phyloP scores from a whole-genome alignment of 2,797 vertebrate species.

The Cynopterus sphinx region DNA sequence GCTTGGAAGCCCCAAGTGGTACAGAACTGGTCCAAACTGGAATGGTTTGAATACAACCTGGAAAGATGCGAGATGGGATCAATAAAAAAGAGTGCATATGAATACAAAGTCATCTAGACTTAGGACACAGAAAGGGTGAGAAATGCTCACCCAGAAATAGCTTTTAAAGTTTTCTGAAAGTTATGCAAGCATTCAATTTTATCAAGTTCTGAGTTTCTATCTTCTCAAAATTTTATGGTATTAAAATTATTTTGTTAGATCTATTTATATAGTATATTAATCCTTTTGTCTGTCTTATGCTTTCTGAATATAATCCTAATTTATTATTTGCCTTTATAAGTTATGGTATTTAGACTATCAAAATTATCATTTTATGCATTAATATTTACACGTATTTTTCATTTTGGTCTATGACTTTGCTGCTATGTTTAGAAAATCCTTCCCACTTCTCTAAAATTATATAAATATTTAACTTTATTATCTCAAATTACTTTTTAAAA shows the following conservation, averaged over 20 bases:
- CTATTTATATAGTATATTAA: neutral
- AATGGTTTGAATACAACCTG: neutral
- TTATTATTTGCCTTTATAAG: neutral
- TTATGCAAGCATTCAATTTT: neutral
- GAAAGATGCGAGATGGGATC: neutral
- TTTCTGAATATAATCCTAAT: neutral
- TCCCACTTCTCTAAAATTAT: conserved; percentile 6
- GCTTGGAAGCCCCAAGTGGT: neutral
- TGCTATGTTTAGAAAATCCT: conserved; percentile 16
- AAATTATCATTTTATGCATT: neutral
- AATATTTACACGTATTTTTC: conserved; percentile 34
- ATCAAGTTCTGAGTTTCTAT: conserved; percentile 20
- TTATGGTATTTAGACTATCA: neutral
- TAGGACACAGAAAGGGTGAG: neutral
- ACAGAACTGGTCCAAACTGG: neutral
- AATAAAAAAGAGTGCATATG: neutral
- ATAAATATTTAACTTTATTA: conserved; percentile 4
- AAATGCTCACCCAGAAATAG: neutral
- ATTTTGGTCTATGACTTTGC: neutral
- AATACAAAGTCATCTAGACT: neutral
- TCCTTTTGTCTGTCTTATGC: neutral
- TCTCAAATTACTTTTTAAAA: neutral
- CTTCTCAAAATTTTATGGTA: neutral
- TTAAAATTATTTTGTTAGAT: conserved; percentile 36
- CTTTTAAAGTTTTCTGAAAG: conserved; percentile 15